Evolutionary conservation across 2,888 invertebrate genomes (phyloP), one percentile per base, ranked within the genome.

Genomic region (Lycophotia porphyrea): DNA sequence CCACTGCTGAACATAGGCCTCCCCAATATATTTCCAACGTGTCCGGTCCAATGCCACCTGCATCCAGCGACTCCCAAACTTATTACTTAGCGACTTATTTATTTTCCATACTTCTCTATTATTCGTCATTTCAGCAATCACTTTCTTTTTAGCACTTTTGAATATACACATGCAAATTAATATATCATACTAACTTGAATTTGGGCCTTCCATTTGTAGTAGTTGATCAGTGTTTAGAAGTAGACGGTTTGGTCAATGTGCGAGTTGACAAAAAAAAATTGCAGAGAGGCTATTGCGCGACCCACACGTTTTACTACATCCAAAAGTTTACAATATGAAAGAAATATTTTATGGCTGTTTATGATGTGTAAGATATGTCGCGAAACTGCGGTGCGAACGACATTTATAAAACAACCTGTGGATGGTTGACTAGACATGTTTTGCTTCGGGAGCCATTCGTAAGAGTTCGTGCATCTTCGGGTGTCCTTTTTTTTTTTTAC

Each of bases 341-440:
- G 5, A 58, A 65, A 84, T 76, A 82, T 88, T 89, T 83, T 78
- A 78, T 73, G 49, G 34, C 55, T 80, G 71, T 88, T 89, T 89
- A 89, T 87, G 86, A 87, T 52, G 85, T 89, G 88, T 86, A 80
- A 86, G 85, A 88, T 88, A 84, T 84, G 81, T 71, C 71, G 47
- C 58, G 80, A 73, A 76, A 86, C 31, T 65, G 72, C 78, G 69
- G 58, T 52, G 60, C 52, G 34, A 82, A 81, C 21, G 18, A 42
- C 47, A 31, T 58, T 58, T 13, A 68, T 66, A 55, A 74, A 78
- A 75, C 76, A 84, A 82, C 80, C 75, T 86, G 80, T 82, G 34
- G 75, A 75, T 47, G 31, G 21, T 44, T 18, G 27, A 27, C 24
- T 27, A 18, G 24, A 8, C 7, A 15, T 47, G 18, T 60, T 47